Evolutionary conservation across 2,113 vertebrate species (phyloP), one percentile per base, ranked within the genome.

Genomic region (Sphaerodactylus townsendi): DNA sequence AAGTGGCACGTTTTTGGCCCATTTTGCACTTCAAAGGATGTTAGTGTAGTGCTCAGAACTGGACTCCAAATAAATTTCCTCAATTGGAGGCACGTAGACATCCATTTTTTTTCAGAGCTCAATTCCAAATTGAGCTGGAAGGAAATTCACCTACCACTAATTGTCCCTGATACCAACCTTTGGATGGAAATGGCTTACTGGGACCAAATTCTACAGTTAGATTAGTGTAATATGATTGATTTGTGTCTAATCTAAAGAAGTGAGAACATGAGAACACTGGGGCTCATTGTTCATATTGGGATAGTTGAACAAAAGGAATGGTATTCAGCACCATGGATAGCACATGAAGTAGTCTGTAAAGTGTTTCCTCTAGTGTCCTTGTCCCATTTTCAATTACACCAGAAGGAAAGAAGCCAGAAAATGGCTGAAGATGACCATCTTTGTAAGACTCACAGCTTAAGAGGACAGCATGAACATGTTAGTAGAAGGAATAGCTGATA

Each of bases 251-350:
- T 50, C 30, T 30, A 13, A 64, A 78, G 56, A 41, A 10, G 28
- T 44, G 10, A 1, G 62, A n/a, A 48, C n/a, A 48, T 33, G 46
- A 48, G 59, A 48, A 37, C 33, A 28, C 41, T 75, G 17, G 50
- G 33, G 9, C 59, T 9, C 76, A 41, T 39, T 62, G 35, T 4
- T 37, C 41, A 62, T 74, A 28, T 30, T 11, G 35, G 64, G 41
- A 25, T 75, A 9, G 44, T 50, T 65, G 41, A 71, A 75, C 37
- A 23, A 72, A 74, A 8, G 25, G 44, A 66, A 46, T 37, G 2
- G 25, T 30, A 76, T 83, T 75, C 73, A 78, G 76, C 28, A 78
- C 76, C 76, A 75, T 53, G 33, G 44, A 41, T 75, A 83, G 71
- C 21, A 10, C 9, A 48, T 50, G 59, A 83, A 28, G 4, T 5